phyloP scores from a whole-genome alignment of 2,888 invertebrate species.

The Cactoblastis cactorum region DNA sequence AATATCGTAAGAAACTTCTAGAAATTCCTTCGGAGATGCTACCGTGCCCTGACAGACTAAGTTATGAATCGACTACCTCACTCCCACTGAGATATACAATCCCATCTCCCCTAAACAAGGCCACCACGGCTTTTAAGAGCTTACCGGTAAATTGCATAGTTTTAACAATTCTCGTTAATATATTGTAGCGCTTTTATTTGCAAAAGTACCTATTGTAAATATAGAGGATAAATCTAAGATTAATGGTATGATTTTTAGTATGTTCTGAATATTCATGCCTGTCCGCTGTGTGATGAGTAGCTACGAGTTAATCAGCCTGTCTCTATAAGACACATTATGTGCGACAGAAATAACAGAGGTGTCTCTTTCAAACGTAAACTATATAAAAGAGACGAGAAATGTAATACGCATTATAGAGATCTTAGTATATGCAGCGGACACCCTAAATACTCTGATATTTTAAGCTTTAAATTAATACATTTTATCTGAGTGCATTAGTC shows the following conservation, averaged over 20 bases:
- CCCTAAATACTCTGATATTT: no score
- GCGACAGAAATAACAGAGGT: no score
- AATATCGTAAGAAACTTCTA: constrained; percentile 54
- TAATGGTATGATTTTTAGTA: background rate
- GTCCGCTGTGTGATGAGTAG: no score
- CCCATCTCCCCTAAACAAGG: no score
- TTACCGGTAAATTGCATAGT: constrained; percentile 31
- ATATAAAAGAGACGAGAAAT: no score
- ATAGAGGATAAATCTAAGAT: background rate
- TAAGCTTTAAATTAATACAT: no score
- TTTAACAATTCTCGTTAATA: constrained; percentile 28
- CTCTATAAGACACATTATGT: no score
- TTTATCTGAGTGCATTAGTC: background rate
- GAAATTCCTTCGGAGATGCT: constrained; percentile 62
- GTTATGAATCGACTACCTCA: constrained; percentile 57
- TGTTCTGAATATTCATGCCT: background rate
- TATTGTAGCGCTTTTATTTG: constrained; percentile 41
- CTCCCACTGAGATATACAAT: no score
- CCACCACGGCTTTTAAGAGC: constrained; percentile 41
- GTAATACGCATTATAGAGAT: no score
- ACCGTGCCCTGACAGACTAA: constrained; percentile 60
- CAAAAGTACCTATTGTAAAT: constrained; percentile 14
- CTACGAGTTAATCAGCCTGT: no score
- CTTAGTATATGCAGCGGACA: no score
- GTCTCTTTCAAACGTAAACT: no score